A percentile compares a stretch with the other conserved stretches of the same genome.
phyloP scores from a whole-genome alignment of 2,797 vertebrate species.

The Halcyon badia region DNA sequence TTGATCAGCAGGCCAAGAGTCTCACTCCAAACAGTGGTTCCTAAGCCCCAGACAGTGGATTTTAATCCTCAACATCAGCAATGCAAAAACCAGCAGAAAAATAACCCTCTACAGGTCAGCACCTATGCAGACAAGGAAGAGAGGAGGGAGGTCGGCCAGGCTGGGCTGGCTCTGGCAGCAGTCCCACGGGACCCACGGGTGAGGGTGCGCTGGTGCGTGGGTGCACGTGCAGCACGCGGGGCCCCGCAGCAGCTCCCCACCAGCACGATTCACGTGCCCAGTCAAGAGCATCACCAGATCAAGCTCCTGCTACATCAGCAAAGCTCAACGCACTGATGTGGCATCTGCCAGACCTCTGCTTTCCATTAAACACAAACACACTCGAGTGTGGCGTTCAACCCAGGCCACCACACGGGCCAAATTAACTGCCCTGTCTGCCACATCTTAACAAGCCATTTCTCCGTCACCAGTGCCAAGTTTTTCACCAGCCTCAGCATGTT shows the following conservation, averaged over 20 bases:
- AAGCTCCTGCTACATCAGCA: not conserved
- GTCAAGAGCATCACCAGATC: not conserved
- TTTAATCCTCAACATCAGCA: constrained; percentile 28
- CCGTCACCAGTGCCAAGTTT: not conserved
- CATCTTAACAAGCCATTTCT: not conserved
- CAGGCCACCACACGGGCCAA: not conserved
- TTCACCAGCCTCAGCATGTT: not conserved
- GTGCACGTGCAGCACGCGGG: not conserved
- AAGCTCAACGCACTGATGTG: not conserved
- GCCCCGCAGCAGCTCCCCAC: not conserved
- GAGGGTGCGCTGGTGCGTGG: not conserved
- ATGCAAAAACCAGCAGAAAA: not conserved
- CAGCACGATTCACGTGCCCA: rapidly evolving
- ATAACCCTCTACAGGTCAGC: not conserved
- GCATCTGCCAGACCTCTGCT: not conserved
- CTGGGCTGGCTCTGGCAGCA: rapidly evolving
- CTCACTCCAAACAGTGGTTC: not conserved
- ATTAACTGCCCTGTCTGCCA: not conserved
- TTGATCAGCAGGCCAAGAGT: not conserved
- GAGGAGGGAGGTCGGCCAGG: not conserved
- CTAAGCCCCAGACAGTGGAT: not conserved
- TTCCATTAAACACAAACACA: not conserved
- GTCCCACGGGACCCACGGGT: rapidly evolving
- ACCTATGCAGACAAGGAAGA: not conserved
- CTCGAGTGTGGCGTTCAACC: not conserved